Conservation (phyloP, 2,888 invertebrate species). For the Ectobius pallidus region DNA sequence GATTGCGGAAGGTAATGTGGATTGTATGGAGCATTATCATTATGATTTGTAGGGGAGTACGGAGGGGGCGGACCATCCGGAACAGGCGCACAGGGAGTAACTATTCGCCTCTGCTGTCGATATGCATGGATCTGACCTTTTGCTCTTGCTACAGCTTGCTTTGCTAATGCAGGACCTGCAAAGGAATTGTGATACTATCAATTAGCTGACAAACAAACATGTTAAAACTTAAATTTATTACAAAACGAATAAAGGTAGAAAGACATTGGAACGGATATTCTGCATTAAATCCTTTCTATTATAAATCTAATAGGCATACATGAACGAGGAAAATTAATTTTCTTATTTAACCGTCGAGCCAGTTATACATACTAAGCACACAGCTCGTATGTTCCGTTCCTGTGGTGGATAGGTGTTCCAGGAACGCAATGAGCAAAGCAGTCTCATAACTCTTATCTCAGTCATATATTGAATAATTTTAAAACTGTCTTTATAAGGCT, state of each 20-base stretch:
- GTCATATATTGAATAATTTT: too few species aligned
- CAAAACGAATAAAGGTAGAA: neutral
- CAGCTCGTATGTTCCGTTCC: too few species aligned
- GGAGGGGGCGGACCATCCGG: constrained; percentile 41
- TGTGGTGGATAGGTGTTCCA: neutral
- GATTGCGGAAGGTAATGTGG: constrained; percentile 3
- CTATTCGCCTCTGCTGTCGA: neutral
- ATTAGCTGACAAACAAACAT: neutral
- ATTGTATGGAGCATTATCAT: constrained; percentile 14
- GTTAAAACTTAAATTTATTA: neutral
- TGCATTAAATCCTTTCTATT: neutral
- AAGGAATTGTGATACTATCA: constrained; percentile 19
- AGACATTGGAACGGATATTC: neutral
- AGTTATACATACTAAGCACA: neutral
- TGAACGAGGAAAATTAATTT: neutral
- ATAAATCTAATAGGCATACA: too few species aligned
- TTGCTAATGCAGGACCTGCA: constrained; percentile 52
- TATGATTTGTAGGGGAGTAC: constrained; percentile 33
- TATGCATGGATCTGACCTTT: constrained; percentile 49
- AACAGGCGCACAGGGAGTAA: constrained; percentile 33
- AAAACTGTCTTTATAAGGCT: too few species aligned
- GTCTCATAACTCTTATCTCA: too few species aligned
- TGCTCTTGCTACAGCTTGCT: constrained; percentile 52
- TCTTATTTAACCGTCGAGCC: neutral
- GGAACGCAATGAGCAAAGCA: too few species aligned